Evolutionary conservation across 2,113 vertebrate species (phyloP), one percentile per base, ranked within the genome.

Genomic region (Hipposideros armiger): DNA sequence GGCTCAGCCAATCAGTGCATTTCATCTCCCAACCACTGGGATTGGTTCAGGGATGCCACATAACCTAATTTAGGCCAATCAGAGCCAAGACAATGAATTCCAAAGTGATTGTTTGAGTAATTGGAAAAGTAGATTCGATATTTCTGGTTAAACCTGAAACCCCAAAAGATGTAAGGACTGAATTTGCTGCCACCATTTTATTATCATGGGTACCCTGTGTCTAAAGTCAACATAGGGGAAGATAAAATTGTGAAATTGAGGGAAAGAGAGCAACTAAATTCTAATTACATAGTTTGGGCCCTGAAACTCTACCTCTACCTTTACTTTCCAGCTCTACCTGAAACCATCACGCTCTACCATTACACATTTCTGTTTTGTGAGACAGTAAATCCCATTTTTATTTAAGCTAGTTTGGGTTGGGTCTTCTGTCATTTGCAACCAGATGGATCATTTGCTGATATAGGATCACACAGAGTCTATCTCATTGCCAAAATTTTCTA

Each of bases 401-500:
- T 52, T 66, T 76, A 94, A 89, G 66, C 17, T 54, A 58, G 22
- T 54, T 62, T 45, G 32, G 7, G 6, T 58, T 92, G 3, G 42
- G 2, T 72, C 7, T 19, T 77, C 22, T 69, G 32, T 72, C 9
- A 24, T 70, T 89, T 92, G 47, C 11, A 60, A 40, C 2, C 17
- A 42, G 26, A 30, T 56, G 7, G 20, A 7, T 45, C 50, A 15
- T 64, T 85, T 77, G 60, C 67, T 58, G 32, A 85, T 45, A 50
- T 1, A 76, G 42, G n/a, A 85, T 80, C 81, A 26, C 50, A 73
- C 3, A 60, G 11, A 17, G 6, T 84, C 40, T 70, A 5, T 64
- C 82, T 89, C 40, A 36, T 80, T 84, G 83, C 19, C n/a, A 45
- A 20, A 54, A 58, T 94, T 93, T 91, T 50, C 36, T 62, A 69